Evolutionary conservation across 2,888 invertebrate species (phyloP).

Genomic region (Tubulanus polymorphus): DNA sequence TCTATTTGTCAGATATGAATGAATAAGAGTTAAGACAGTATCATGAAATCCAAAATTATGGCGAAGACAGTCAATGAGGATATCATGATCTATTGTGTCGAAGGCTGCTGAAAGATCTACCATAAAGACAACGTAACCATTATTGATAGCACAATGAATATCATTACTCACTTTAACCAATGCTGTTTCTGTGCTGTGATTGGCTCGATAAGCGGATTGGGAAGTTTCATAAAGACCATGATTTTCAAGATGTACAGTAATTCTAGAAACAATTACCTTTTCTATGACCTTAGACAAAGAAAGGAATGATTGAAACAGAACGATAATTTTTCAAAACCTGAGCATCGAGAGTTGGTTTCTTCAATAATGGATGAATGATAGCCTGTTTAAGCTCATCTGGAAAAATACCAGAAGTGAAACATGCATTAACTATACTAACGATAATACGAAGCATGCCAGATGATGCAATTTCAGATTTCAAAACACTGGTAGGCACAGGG

Average conservation of each 20-base stretch:
- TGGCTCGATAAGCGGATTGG: background rate
- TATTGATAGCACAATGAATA: too few species aligned
- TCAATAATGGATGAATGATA: background rate
- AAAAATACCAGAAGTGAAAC: background rate
- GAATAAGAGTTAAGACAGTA: too few species aligned
- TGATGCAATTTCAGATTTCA: too few species aligned
- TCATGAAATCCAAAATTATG: too few species aligned
- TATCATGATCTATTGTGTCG: too few species aligned
- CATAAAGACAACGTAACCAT: too few species aligned
- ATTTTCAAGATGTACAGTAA: background rate
- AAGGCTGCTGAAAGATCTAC: too few species aligned
- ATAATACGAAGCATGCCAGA: background rate
- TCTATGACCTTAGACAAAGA: background rate
- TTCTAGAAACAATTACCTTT: background rate
- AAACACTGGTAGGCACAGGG: background rate
- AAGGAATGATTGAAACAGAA: background rate
- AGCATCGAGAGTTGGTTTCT: background rate
- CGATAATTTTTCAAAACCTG: background rate
- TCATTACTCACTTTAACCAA: background rate
- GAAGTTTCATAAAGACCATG: background rate
- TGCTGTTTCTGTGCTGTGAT: background rate
- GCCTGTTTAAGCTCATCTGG: background rate
- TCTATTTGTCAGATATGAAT: too few species aligned
- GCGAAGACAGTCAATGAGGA: too few species aligned
- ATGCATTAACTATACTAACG: background rate